These are phyloP conservation scores for Silurus glanis DNA, from an alignment of 2,113 vertebrate genomes.

Conservation along the genomic window DNA sequence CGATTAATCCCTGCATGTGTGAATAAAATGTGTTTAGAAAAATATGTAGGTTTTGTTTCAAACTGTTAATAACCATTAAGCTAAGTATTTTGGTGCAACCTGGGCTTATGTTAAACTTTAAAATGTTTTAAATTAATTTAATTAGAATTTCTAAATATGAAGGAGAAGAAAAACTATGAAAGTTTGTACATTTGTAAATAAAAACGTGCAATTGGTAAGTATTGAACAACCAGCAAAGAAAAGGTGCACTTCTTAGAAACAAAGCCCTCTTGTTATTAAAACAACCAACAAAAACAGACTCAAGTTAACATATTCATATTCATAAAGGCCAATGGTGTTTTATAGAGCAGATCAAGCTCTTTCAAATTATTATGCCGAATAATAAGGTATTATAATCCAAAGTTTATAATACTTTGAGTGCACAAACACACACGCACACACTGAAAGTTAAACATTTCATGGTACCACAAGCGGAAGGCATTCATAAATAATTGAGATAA, in stretches of 20 bases:
- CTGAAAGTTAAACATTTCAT: constrained; percentile 48
- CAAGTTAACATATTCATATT: constrained; percentile 37
- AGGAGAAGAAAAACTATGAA: not conserved
- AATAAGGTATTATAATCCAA: constrained; percentile 32
- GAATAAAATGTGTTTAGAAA: not conserved
- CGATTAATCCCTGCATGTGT: not conserved
- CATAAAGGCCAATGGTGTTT: constrained; percentile 16
- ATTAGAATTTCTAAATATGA: not conserved
- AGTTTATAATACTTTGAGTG: too few relatives aligned
- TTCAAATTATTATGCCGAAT: constrained; percentile 43
- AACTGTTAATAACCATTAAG: not conserved
- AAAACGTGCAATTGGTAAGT: not conserved
- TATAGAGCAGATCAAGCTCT: constrained; percentile 22
- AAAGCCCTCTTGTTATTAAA: not conserved
- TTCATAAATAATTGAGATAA: constrained; percentile 42
- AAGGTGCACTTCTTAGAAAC: not conserved
- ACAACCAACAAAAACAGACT: constrained; percentile 30
- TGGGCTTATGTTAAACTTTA: not conserved
- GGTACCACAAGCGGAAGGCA: constrained; percentile 29
- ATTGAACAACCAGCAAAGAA: not conserved
- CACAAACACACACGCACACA: not conserved
- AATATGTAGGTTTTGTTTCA: not conserved
- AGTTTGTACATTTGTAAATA: not conserved
- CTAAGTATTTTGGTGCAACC: not conserved
- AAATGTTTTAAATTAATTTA: not conserved